These are phyloP conservation scores for Melanotaenia boesemani DNA, from an alignment of 2,797 vertebrate genomes.

Conservation along the genomic window DNA sequence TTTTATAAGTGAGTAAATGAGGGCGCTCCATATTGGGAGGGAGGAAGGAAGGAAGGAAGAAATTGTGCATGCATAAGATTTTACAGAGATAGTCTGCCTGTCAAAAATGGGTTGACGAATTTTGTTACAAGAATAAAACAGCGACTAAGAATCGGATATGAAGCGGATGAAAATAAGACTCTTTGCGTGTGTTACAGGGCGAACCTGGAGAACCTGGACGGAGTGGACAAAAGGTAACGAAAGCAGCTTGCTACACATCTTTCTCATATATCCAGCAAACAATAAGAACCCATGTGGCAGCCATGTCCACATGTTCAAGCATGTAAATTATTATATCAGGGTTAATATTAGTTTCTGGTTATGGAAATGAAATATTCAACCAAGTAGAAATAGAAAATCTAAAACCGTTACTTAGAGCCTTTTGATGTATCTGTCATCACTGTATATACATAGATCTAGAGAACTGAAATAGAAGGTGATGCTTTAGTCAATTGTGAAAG, in stretches of 20 bases:
- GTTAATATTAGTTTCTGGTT: not conserved
- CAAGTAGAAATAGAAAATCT: not conserved
- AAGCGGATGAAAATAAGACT: constrained; percentile 7
- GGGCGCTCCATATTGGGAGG: too few relatives aligned
- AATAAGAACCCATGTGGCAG: too few relatives aligned
- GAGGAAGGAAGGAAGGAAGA: not conserved
- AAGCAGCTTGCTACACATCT: not conserved
- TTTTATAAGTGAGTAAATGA: not conserved
- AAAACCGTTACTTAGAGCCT: not conserved
- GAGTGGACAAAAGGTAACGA: constrained; percentile 92
- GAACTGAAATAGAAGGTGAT: not conserved
- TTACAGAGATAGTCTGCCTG: not conserved
- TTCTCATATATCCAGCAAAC: not conserved
- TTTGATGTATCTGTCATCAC: not conserved
- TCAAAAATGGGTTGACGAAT: not conserved
- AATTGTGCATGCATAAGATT: not conserved
- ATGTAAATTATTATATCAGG: not conserved
- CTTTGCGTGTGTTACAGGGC: constrained; percentile 83
- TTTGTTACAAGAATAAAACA: not conserved
- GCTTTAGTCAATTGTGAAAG: not conserved
- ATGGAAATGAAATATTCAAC: not conserved
- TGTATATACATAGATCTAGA: not conserved
- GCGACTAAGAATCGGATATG: not conserved
- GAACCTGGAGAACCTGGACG: constrained; percentile 96
- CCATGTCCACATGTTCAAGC: too few relatives aligned